Percentiles rank a stretch among this genome's conserved stretches.
These are phyloP conservation scores for Phalera bucephala DNA, from an alignment of 2,888 invertebrate genomes.

Conservation along the genomic window DNA sequence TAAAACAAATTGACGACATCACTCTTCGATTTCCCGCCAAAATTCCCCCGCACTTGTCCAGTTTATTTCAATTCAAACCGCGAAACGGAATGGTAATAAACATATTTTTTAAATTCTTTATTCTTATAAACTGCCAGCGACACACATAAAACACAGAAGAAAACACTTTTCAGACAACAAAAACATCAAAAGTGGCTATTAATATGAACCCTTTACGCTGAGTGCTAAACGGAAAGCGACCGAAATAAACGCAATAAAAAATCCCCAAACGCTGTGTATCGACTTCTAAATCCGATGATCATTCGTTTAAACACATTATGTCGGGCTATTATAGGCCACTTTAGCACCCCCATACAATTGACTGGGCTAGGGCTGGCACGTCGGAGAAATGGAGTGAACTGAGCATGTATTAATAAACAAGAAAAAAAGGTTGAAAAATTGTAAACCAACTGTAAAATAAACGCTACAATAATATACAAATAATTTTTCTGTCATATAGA, in stretches of 20 bases:
- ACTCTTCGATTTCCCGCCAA: too few species aligned
- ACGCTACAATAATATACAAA: too few species aligned
- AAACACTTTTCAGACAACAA: conserved; percentile 18
- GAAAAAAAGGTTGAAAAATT: too few species aligned
- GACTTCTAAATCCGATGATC: conserved; percentile 30
- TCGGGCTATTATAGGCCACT: conserved; percentile 41
- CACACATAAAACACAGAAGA: conserved; percentile 6
- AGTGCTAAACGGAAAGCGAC: conserved; percentile 23
- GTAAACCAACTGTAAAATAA: too few species aligned
- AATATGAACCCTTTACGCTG: conserved; percentile 24
- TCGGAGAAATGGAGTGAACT: too few species aligned
- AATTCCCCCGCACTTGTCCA: too few species aligned
- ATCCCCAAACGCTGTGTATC: conserved; percentile 20
- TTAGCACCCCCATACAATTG: conserved; percentile 35
- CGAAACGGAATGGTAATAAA: too few species aligned
- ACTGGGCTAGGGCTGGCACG: conserved; percentile 23
- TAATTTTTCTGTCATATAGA: too few species aligned
- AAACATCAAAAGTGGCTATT: conserved; percentile 21
- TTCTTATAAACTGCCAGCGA: not conserved
- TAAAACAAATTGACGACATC: too few species aligned
- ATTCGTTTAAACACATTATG: conserved; percentile 39
- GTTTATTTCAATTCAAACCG: too few species aligned
- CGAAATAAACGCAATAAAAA: conserved; percentile 29
- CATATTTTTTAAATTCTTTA: too few species aligned
- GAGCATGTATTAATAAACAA: too few species aligned